These are phyloP conservation scores for Vicugna pacos DNA, from an alignment of 2,113 vertebrate species.

Conservation along the genomic window DNA sequence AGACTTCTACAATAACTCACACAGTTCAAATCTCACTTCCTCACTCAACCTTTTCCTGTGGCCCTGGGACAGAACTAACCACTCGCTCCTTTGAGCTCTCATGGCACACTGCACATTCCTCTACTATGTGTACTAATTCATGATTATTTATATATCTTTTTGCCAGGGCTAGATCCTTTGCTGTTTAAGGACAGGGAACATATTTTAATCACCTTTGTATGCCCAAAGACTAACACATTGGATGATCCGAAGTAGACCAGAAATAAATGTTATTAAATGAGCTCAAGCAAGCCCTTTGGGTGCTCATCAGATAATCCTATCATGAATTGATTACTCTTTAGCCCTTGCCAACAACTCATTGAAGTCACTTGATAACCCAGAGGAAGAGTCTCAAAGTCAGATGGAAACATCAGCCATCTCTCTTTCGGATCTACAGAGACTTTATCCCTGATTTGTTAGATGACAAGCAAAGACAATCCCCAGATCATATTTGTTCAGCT, in stretches of 20 bases:
- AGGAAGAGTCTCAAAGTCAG: not conserved
- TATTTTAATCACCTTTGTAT: not conserved
- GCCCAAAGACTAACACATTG: not conserved
- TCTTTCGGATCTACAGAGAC: not conserved
- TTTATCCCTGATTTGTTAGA: not conserved
- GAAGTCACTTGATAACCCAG: slow-evolving; percentile 16
- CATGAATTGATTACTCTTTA: not conserved
- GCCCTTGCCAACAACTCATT: not conserved
- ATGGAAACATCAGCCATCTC: not conserved
- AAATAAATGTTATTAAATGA: not conserved
- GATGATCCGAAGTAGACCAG: not conserved
- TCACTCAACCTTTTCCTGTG: not conserved
- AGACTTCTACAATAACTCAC: not conserved
- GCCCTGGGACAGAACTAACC: not conserved
- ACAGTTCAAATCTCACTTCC: slow-evolving; percentile 5
- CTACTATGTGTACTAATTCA: not conserved
- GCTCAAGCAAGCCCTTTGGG: not conserved
- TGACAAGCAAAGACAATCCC: not conserved
- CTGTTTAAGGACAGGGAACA: not conserved
- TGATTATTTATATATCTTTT: not conserved
- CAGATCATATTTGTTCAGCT: not conserved
- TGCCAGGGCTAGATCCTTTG: not conserved
- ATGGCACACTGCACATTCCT: not conserved
- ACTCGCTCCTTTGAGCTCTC: not conserved
- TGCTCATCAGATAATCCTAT: not conserved